phyloP scores from a whole-genome alignment of 2,888 invertebrate genomes.

The Gymnosoma rotundatum region DNA sequence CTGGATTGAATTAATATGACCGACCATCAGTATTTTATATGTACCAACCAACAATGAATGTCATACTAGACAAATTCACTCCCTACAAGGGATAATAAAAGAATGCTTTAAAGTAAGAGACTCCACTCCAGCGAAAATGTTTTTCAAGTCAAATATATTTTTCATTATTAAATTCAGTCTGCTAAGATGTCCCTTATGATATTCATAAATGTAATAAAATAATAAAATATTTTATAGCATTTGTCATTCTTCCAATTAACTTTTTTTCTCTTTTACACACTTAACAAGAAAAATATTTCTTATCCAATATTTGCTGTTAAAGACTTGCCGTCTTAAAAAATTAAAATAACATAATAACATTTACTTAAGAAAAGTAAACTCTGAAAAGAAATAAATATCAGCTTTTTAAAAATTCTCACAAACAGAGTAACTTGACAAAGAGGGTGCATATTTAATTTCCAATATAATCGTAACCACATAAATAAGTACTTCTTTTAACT shows the following conservation, averaged over 20 bases:
- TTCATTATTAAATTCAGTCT: too few species aligned
- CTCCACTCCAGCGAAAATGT: too few species aligned
- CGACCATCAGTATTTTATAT: too few species aligned
- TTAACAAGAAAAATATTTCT: not conserved
- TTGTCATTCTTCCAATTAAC: not conserved
- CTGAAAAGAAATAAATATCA: slow-evolving; percentile 43
- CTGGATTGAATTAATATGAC: too few species aligned
- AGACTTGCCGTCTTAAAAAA: slow-evolving; percentile 16
- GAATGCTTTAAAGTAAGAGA: too few species aligned
- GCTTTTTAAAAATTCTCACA: slow-evolving; percentile 53
- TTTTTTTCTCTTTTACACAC: not conserved
- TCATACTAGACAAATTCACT: too few species aligned
- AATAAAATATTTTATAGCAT: too few species aligned
- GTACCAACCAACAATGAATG: too few species aligned
- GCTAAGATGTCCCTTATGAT: too few species aligned
- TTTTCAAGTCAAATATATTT: too few species aligned
- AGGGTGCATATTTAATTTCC: slow-evolving; percentile 70
- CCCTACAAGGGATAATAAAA: too few species aligned
- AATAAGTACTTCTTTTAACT: slow-evolving; percentile 45
- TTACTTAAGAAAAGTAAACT: slow-evolving; percentile 56
- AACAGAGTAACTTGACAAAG: slow-evolving; percentile 19
- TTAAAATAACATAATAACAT: slow-evolving; percentile 58
- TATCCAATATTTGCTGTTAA: not conserved
- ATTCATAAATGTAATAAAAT: too few species aligned
- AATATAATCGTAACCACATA: slow-evolving; percentile 8